A percentile compares a stretch with the other conserved stretches of the same genome.
Evolutionary conservation across 2,113 vertebrate genomes (phyloP).

Genomic region (Jaculus jaculus): DNA sequence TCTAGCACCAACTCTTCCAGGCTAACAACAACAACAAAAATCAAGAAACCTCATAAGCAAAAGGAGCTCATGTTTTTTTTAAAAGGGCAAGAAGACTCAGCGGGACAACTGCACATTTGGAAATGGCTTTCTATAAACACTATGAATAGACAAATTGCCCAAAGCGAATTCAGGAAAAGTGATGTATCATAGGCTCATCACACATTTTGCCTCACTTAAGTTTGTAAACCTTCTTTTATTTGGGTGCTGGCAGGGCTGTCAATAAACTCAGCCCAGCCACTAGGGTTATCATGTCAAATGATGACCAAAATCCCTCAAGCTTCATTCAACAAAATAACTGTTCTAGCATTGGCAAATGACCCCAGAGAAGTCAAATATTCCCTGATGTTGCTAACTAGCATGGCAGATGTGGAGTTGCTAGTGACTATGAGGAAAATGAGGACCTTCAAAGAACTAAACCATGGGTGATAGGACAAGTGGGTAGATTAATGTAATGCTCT

Average conservation of each 20-base stretch:
- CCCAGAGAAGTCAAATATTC: background rate
- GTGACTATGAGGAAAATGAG: background rate
- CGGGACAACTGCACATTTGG: background rate
- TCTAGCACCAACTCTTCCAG: background rate
- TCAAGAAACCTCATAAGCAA: background rate
- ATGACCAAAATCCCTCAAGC: background rate
- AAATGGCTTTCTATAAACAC: conserved; percentile 36
- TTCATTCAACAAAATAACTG: background rate
- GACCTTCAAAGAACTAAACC: background rate
- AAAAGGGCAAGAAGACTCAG: background rate
- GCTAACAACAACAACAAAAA: background rate
- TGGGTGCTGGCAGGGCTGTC: background rate
- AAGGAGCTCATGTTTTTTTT: background rate
- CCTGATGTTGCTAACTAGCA: background rate
- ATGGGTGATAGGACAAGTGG: background rate
- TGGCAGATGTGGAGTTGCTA: background rate
- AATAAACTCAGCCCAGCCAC: background rate
- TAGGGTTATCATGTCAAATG: conserved; percentile 1
- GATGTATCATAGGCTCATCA: background rate
- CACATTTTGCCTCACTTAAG: conserved; percentile 34
- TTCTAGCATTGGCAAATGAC: background rate
- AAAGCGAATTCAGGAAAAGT: conserved; percentile 40
- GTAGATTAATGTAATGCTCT: background rate
- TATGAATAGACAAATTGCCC: background rate
- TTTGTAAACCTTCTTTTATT: conserved; percentile 26